These are phyloP conservation scores for Pelobates cultripes DNA, from an alignment of 2,797 vertebrate species.

Conservation along the genomic window DNA sequence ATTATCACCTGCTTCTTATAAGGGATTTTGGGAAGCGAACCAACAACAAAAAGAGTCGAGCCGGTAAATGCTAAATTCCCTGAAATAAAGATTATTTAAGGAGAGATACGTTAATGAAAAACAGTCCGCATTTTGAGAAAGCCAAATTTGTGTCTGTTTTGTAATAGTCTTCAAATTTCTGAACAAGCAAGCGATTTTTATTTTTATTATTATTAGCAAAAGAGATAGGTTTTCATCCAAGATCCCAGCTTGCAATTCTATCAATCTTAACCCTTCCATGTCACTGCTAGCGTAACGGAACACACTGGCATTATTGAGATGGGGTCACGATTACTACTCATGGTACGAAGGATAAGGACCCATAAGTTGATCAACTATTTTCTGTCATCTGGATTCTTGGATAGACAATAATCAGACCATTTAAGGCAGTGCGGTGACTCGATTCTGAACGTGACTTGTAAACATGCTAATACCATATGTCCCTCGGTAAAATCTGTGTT, in stretches of 20 bases:
- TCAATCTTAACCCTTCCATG: not conserved
- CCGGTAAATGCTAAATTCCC: not conserved
- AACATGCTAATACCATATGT: not conserved
- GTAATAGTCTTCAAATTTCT: slow-evolving; percentile 26
- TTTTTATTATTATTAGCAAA: not conserved
- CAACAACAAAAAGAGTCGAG: not conserved
- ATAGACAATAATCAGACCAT: slow-evolving; percentile 20
- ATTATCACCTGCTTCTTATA: not conserved
- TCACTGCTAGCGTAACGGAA: too few relatives aligned
- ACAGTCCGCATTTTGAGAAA: not conserved
- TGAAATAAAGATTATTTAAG: slow-evolving; percentile 11
- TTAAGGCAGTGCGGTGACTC: not conserved
- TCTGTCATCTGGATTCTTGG: not conserved
- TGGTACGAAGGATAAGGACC: not conserved
- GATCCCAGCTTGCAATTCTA: too few relatives aligned
- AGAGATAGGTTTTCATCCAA: not conserved
- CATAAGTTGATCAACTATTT: not conserved
- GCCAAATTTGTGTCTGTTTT: slow-evolving; percentile 25
- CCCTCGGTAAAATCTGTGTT: not conserved
- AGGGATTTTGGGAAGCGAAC: too few relatives aligned
- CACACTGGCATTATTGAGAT: not conserved
- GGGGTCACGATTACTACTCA: not conserved
- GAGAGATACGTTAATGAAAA: slow-evolving; percentile 23
- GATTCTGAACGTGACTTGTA: not conserved
- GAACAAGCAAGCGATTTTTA: not conserved